Evolutionary conservation across 2,888 invertebrate species (phyloP).

Genomic region (Polietes domitor): DNA sequence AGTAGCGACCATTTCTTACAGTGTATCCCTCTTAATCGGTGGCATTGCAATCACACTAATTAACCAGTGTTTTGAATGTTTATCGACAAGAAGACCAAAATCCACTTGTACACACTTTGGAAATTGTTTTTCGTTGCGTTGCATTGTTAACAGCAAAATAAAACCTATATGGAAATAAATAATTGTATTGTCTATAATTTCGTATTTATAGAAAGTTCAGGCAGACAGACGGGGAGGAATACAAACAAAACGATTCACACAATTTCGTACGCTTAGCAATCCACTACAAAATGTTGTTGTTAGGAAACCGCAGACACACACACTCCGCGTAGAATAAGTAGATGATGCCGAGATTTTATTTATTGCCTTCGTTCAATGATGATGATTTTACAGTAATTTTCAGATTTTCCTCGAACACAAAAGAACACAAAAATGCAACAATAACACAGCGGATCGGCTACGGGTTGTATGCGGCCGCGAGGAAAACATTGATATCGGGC

Average conservation of each 20-base stretch:
- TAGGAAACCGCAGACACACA: background rate
- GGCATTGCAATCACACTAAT: constrained; percentile 9
- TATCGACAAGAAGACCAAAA: background rate
- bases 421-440: constrained; percentile 21
- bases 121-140: background rate
- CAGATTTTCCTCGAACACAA: background rate
- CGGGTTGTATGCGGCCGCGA: too few species aligned
- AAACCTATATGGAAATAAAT: background rate
- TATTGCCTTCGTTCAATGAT: constrained; percentile 37
- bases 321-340: background rate
- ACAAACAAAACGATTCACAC: constrained; percentile 7
- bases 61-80: background rate
- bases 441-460: background rate
- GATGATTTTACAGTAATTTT: constrained; percentile 33
- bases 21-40: background rate
- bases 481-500: too few species aligned
- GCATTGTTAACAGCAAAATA: constrained; percentile 1
- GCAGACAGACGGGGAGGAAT: constrained; percentile 2
- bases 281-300: constrained; percentile 74
- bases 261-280: constrained; percentile 74
- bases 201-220: constrained; percentile 21
- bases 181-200: background rate
- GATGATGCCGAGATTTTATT: constrained; percentile 52
- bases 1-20: background rate
- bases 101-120: background rate